phyloP scores from a whole-genome alignment of 2,113 vertebrate species.

The Greenwoodochromis staneri region DNA sequence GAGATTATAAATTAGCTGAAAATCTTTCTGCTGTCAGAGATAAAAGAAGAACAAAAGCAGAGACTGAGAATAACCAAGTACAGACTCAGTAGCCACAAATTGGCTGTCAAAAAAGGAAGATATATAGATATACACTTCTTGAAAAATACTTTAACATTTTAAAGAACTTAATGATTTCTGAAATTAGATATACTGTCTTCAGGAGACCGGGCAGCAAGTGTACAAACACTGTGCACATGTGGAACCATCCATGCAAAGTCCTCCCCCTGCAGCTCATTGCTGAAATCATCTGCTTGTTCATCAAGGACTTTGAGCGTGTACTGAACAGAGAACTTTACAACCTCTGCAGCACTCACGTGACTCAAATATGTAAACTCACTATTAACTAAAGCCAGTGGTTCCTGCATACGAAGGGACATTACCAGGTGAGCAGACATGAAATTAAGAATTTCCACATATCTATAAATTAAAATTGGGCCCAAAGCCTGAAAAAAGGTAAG shows the following conservation, averaged over 20 bases:
- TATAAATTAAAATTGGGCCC: neutral
- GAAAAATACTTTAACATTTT: neutral
- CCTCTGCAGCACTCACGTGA: slow-evolving; percentile 32
- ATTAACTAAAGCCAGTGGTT: slow-evolving; percentile 12
- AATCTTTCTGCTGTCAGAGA: neutral
- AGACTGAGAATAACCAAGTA: neutral
- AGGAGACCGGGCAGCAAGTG: neutral
- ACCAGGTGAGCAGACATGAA: neutral
- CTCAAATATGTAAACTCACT: slow-evolving; percentile 45
- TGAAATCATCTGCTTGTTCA: slow-evolving; percentile 14
- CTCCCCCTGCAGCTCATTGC: slow-evolving; percentile 38
- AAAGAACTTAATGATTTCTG: neutral
- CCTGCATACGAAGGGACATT: neutral
- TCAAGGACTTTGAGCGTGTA: slow-evolving; percentile 14
- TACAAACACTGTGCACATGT: neutral
- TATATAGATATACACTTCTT: neutral
- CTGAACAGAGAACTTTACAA: slow-evolving; percentile 38
- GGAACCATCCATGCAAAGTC: neutral
- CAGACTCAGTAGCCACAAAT: neutral
- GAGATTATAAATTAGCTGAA: neutral
- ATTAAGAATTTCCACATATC: neutral
- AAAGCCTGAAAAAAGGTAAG: neutral
- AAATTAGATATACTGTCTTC: neutral
- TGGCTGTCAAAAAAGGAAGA: neutral
- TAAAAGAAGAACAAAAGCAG: neutral